phyloP scores from a whole-genome alignment of 1,140 invertebrate genomes.

The Heliconius himera region DNA sequence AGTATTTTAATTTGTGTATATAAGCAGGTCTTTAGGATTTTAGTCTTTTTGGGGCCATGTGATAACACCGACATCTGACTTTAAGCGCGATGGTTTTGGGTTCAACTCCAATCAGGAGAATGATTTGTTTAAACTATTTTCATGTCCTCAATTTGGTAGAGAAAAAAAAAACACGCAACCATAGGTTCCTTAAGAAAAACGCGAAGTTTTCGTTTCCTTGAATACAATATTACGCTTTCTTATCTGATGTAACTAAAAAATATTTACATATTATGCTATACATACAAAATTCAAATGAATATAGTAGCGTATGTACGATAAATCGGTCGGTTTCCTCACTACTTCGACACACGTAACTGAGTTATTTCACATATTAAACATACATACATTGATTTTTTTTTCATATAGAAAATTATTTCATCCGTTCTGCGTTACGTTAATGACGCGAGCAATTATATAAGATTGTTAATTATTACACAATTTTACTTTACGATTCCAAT shows the following conservation, averaged over 20 bases:
- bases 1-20: too few species aligned
- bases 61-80: too few species aligned
- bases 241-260: not conserved
- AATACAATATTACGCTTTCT: not conserved
- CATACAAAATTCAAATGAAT: not conserved
- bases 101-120: too few species aligned
- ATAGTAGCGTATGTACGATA: not conserved
- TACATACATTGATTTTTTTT: conserved; percentile 17
- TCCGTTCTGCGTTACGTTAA: conserved; percentile 27
- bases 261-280: not conserved
- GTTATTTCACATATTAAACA: not conserved
- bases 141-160: too few species aligned
- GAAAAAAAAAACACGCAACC: too few species aligned
- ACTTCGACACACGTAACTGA: not conserved
- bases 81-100: too few species aligned
- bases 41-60: too few species aligned
- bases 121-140: too few species aligned
- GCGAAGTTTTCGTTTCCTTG: not conserved
- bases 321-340: conserved; percentile 8
- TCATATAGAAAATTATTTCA: conserved; percentile 21
- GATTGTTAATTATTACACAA: conserved; percentile 5
- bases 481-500: conserved; percentile 8
- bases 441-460: conserved; percentile 23
- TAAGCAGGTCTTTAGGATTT: too few species aligned
- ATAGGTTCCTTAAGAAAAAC: too few species aligned